A percentile compares a stretch with the other conserved stretches of the same genome.
Conservation (phyloP, 2,113 vertebrate genomes). For the Reinhardtius hippoglossoides region DNA sequence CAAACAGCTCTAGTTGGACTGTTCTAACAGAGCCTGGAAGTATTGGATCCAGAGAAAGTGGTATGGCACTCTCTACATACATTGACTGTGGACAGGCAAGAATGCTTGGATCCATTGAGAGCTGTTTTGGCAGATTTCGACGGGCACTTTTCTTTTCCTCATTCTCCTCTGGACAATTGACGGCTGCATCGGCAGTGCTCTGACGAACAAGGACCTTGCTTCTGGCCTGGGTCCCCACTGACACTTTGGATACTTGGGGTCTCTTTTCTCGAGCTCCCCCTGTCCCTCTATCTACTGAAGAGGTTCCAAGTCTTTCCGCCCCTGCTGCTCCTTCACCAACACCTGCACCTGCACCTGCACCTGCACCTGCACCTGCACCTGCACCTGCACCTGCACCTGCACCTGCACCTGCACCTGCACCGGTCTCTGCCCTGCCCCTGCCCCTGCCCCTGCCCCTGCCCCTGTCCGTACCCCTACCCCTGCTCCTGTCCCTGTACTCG, state of each 20-base stretch:
- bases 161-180: constrained; percentile 81
- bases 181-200: constrained; percentile 83
- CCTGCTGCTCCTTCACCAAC: background rate
- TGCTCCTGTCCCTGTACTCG: constrained; percentile 3
- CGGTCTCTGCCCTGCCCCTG: constrained; percentile 9
- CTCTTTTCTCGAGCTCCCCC: constrained; percentile 68
- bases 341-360: background rate
- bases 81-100: constrained; percentile 76
- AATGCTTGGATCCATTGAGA: constrained; percentile 81
- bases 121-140: constrained; percentile 74
- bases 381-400: background rate
- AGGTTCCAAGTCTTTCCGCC: constrained; percentile 32
- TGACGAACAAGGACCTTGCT: constrained; percentile 80
- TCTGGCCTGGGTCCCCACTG: constrained; percentile 83
- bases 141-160: constrained; percentile 67
- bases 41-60: constrained; percentile 76
- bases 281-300: constrained; percentile 31
- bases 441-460: constrained; percentile 5
- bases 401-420: background rate
- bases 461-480: background rate
- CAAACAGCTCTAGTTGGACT: constrained; percentile 41
- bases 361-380: background rate
- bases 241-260: constrained; percentile 74
- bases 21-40: constrained; percentile 50
- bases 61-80: constrained; percentile 80